Evolutionary conservation across 2,888 invertebrate genomes (phyloP).

Genomic region (Ceraclea dissimilis): DNA sequence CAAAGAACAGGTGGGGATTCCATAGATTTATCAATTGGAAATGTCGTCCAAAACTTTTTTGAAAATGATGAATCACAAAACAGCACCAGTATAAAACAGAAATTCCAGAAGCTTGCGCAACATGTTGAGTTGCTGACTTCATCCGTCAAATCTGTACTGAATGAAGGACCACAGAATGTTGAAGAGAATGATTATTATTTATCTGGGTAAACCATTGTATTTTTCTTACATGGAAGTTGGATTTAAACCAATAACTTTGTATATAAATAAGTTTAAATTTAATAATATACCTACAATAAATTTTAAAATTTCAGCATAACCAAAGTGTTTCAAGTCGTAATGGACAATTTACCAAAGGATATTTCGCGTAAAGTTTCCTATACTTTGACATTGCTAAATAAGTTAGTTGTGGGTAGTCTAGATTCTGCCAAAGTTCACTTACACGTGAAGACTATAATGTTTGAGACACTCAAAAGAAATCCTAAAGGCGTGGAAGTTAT

Average conservation of each 20-base stretch:
- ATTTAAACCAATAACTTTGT: too few species aligned
- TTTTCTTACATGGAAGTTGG: too few species aligned
- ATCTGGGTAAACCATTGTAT: too few species aligned
- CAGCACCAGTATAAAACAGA: not conserved
- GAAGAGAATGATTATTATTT: too few species aligned
- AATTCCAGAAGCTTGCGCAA: not conserved
- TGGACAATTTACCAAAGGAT: slow-evolving; percentile 30
- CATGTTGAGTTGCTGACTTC: not conserved
- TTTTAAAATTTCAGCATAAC: not conserved
- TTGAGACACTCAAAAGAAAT: slow-evolving; percentile 38
- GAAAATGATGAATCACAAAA: not conserved
- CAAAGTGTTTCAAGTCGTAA: not conserved
- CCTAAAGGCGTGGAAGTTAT: slow-evolving; percentile 36
- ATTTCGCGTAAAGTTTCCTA: slow-evolving; percentile 37
- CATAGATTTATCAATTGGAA: not conserved
- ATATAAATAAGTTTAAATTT: too few species aligned
- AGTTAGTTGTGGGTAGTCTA: slow-evolving; percentile 38
- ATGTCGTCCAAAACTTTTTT: not conserved
- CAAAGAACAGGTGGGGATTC: not conserved
- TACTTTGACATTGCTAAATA: slow-evolving; percentile 39
- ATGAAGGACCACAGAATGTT: not conserved
- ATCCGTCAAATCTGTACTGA: slow-evolving; percentile 7
- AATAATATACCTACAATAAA: too few species aligned
- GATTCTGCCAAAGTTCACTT: slow-evolving; percentile 38
- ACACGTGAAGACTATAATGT: slow-evolving; percentile 40